Conservation (phyloP, 2,113 vertebrate species). For the Heterotis niloticus region DNA sequence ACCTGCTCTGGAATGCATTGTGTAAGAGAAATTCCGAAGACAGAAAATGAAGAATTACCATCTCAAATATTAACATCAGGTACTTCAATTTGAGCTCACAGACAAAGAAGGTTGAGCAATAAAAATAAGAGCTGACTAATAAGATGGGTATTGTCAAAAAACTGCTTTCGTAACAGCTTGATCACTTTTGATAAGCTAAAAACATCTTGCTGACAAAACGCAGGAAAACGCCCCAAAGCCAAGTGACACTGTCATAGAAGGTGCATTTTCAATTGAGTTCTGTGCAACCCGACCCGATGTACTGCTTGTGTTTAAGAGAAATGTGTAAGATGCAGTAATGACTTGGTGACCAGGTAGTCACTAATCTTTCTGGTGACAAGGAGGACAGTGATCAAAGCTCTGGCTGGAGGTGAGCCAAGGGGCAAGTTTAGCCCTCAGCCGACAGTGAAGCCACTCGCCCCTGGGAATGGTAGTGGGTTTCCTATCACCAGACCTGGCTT, state of each 20-base stretch:
- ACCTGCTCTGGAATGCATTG: neutral
- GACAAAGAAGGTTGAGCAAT: too few species aligned
- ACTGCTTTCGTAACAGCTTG: too few species aligned
- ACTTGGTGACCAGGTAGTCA: neutral
- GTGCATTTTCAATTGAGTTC: neutral
- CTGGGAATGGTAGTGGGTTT: neutral
- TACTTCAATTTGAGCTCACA: too few species aligned
- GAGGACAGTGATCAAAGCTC: conserved; percentile 33
- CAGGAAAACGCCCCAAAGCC: too few species aligned
- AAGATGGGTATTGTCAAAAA: too few species aligned
- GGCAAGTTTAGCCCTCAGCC: conserved; percentile 34
- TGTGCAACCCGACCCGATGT: neutral
- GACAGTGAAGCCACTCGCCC: neutral
- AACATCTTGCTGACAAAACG: neutral
- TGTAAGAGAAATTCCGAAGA: neutral
- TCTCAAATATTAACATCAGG: neutral
- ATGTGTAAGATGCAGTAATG: neutral
- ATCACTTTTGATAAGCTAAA: neutral
- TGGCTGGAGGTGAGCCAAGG: conserved; percentile 25
- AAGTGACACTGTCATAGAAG: neutral
- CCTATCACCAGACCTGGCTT: conserved; percentile 19
- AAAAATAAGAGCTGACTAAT: too few species aligned
- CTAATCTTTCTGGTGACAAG: conserved; percentile 23
- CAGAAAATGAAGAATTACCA: neutral
- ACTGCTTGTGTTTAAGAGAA: neutral